Evolutionary conservation across 2,888 invertebrate genomes (phyloP).

Genomic region (Neocrepidodera transversa): DNA sequence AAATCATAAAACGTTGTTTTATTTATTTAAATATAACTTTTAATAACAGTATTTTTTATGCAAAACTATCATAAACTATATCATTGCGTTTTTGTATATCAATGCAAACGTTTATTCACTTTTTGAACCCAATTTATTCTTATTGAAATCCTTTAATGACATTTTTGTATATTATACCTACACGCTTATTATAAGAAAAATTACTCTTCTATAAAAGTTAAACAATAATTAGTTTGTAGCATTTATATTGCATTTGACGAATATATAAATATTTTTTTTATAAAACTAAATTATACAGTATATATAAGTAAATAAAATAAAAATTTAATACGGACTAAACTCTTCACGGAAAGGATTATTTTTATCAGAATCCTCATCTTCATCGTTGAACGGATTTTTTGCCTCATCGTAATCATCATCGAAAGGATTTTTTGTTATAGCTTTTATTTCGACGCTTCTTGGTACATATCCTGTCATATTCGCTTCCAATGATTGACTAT

Average conservation of each 20-base stretch:
- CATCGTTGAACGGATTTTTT: conserved; percentile 69
- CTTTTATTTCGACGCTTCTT: conserved; percentile 44
- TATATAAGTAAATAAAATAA: neutral
- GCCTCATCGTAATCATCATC: conserved; percentile 65
- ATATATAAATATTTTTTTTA: neutral
- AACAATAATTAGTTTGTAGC: too few relatives aligned
- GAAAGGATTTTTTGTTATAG: conserved; percentile 58
- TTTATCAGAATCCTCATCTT: conserved; percentile 61
- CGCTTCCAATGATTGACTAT: conserved; percentile 70
- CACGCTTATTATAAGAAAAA: too few relatives aligned
- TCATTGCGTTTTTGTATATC: too few relatives aligned
- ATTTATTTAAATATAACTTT: too few relatives aligned
- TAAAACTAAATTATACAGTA: neutral
- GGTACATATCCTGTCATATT: conserved; percentile 59
- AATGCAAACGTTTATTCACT: too few relatives aligned
- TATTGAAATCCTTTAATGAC: too few relatives aligned
- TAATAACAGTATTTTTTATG: too few relatives aligned
- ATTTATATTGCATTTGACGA: neutral
- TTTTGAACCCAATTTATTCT: too few relatives aligned
- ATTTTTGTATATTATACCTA: too few relatives aligned
- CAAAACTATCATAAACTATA: too few relatives aligned
- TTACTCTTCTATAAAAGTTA: too few relatives aligned
- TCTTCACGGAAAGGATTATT: conserved; percentile 68
- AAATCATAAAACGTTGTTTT: too few relatives aligned
- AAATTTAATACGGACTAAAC: conserved; percentile 49